A percentile compares a stretch with the other conserved stretches of the same genome.
Evolutionary conservation across 2,113 vertebrate genomes (phyloP).

Genomic region (Rhinoptilus africanus): DNA sequence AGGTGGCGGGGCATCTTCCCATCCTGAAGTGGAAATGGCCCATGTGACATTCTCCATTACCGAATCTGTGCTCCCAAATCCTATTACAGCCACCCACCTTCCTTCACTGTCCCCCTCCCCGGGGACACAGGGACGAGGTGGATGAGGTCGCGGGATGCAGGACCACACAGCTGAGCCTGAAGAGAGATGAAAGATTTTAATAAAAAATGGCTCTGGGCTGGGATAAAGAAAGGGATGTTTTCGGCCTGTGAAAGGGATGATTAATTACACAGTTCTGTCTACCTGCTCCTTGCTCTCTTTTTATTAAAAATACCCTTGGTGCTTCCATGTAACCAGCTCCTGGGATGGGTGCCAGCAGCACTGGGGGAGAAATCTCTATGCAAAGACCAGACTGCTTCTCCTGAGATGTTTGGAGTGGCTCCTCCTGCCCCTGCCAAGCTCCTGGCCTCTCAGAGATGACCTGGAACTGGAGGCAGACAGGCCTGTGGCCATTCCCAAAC

Average conservation of each 20-base stretch:
- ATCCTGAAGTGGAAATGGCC: background rate
- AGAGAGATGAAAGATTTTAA: constrained; percentile 7
- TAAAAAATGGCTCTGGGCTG: background rate
- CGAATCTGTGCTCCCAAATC: background rate
- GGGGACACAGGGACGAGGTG: background rate
- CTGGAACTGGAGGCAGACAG: background rate
- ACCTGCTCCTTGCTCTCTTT: background rate
- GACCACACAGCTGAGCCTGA: background rate
- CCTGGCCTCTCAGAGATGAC: background rate
- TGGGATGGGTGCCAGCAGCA: background rate
- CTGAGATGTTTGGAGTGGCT: background rate
- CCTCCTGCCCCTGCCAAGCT: background rate
- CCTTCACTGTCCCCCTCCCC: background rate
- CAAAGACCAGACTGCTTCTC: background rate
- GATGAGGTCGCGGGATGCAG: background rate
- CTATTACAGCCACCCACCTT: background rate
- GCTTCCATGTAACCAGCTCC: background rate
- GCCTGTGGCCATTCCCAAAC: background rate
- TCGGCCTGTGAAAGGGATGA: background rate
- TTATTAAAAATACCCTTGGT: constrained; percentile 19
- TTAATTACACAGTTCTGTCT: constrained; percentile 2
- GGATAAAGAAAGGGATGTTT: background rate
- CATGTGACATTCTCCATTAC: background rate
- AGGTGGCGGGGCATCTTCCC: background rate
- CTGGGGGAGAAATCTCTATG: background rate